Conservation (phyloP, 2,113 vertebrate genomes). For the Solea senegalensis region DNA sequence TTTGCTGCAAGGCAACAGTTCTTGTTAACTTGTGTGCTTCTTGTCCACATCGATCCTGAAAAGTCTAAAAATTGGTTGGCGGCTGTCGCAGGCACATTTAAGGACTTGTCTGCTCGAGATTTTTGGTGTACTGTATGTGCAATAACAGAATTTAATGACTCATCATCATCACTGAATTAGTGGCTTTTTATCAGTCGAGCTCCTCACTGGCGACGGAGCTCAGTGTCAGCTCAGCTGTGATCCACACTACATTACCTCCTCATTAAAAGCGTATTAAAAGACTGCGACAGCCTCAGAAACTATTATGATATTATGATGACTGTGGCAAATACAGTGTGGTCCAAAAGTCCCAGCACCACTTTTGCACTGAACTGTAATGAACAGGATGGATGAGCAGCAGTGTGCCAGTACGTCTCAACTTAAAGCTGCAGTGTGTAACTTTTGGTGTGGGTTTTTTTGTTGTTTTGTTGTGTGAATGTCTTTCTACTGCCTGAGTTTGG, state of each 20-base stretch:
- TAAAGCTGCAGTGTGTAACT: no score
- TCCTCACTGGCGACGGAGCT: conserved; percentile 1
- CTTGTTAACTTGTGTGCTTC: no score
- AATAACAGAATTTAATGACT: neutral
- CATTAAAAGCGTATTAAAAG: conserved; percentile 5
- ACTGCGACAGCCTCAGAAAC: neutral
- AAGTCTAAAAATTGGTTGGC: no score
- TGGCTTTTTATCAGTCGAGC: neutral
- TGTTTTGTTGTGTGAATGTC: no score
- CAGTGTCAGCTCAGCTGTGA: conserved; percentile 11
- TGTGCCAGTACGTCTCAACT: no score
- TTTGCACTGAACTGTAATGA: no score
- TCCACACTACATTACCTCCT: conserved; percentile 12
- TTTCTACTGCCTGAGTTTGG: no score
- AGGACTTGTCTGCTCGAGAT: neutral
- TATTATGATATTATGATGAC: neutral
- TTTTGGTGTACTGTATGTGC: neutral
- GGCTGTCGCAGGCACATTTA: neutral
- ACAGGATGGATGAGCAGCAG: no score
- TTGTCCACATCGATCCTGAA: no score
- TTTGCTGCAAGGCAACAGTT: no score
- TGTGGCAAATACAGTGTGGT: neutral
- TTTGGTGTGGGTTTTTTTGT: no score
- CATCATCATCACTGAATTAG: neutral
- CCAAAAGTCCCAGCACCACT: neutral